Percentiles rank a stretch among this genome's conserved stretches.
These are phyloP conservation scores for Aphyosemion australe DNA, from an alignment of 2,113 vertebrate species.

Conservation along the genomic window DNA sequence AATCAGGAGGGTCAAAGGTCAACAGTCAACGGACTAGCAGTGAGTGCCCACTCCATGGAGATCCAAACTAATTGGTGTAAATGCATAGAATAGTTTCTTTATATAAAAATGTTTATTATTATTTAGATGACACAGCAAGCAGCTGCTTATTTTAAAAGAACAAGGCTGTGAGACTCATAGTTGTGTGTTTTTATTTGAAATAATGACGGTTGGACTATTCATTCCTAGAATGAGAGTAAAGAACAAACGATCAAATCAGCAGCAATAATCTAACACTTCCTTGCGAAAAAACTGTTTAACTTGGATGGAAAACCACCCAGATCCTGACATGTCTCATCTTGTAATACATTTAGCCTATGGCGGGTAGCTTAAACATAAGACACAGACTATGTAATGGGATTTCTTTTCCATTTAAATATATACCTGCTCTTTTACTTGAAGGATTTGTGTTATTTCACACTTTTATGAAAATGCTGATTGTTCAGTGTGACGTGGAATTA, in stretches of 20 bases:
- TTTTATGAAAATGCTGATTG: not conserved
- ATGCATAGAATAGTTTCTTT: not conserved
- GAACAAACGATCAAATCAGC: no score
- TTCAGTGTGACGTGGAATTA: not conserved
- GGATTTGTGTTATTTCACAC: not conserved
- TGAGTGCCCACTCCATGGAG: not conserved
- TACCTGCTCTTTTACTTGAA: not conserved
- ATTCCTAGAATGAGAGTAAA: no score
- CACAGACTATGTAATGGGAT: not conserved
- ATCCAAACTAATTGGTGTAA: conserved; percentile 8
- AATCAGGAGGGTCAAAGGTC: conserved; percentile 72
- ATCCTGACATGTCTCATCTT: conserved; percentile 3
- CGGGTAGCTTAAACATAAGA: not conserved
- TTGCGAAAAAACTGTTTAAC: no score
- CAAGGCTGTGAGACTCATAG: no score
- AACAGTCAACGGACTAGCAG: conserved; percentile 32
- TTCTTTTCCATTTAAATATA: not conserved
- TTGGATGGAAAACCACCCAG: not conserved
- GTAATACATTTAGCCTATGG: not conserved
- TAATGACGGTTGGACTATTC: no score
- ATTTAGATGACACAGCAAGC: no score
- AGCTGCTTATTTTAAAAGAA: no score
- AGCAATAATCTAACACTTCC: no score
- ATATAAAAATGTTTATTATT: no score
- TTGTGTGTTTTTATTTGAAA: no score